phyloP scores from a whole-genome alignment of 2,113 vertebrate species.

The Salvelinus alpinus region DNA sequence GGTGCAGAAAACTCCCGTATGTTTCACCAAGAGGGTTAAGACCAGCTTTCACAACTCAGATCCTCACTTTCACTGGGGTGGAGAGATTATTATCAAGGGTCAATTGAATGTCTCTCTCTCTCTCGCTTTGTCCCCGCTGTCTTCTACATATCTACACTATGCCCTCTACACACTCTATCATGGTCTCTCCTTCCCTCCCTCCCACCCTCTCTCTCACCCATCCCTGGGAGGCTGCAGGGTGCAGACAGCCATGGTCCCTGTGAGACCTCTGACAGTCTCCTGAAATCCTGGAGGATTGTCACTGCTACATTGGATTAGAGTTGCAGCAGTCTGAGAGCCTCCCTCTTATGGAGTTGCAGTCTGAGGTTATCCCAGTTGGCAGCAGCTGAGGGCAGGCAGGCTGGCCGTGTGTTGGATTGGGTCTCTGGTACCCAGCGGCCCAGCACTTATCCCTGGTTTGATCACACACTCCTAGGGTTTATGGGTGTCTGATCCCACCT shows the following conservation, averaged over 20 bases:
- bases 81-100: background rate
- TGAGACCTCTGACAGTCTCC: background rate
- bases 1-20: background rate
- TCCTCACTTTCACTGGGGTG: background rate
- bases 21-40: background rate
- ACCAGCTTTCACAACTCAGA: background rate
- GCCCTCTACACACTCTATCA: background rate
- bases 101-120: background rate
- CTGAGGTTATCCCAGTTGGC: conserved; percentile 7
- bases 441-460: background rate
- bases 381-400: background rate
- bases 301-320: conserved; percentile 6
- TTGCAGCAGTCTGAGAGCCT: background rate
- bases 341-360: background rate
- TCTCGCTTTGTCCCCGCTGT: background rate
- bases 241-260: background rate
- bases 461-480: background rate
- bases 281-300: conserved; percentile 4
- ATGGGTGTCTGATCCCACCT: background rate
- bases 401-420: background rate
- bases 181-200: background rate
- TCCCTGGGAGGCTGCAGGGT: background rate
- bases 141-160: background rate
- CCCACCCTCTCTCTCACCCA: background rate
- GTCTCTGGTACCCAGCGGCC: background rate